Percentiles rank a stretch among this genome's conserved stretches.
Evolutionary conservation across 2,797 vertebrate genomes (phyloP).

Genomic region (Philypnodon macrostomus): DNA sequence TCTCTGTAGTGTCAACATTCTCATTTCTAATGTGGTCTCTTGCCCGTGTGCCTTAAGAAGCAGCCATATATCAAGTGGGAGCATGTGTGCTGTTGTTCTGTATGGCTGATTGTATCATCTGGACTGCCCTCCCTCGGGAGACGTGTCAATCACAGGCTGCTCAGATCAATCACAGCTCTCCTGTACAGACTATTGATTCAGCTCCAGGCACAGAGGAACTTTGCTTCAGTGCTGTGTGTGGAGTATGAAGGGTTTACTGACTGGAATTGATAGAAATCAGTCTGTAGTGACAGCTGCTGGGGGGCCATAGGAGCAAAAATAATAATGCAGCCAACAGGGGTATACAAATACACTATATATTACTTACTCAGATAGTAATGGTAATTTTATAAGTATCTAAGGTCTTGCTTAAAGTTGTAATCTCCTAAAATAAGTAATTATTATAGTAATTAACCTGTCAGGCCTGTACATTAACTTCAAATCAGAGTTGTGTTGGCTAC

Average conservation of each 20-base stretch:
- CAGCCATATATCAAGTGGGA: conserved; percentile 33
- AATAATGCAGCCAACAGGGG: conserved; percentile 26
- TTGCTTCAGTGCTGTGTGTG: conserved; percentile 38
- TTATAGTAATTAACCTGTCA: too few relatives aligned
- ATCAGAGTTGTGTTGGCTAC: too few relatives aligned
- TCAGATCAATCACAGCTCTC: conserved; percentile 69
- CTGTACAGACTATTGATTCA: conserved; percentile 66
- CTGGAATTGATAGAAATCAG: conserved; percentile 74
- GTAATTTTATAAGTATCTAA: too few relatives aligned
- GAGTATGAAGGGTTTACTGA: conserved; percentile 54
- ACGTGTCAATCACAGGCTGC: conserved; percentile 70
- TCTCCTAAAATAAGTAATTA: too few relatives aligned
- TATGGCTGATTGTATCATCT: conserved; percentile 66
- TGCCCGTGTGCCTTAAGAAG: conserved; percentile 8
- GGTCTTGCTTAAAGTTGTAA: too few relatives aligned
- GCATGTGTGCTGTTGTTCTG: conserved; percentile 41
- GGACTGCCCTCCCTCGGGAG: conserved; percentile 57
- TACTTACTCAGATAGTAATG: conserved; percentile 13
- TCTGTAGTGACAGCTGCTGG: conserved; percentile 54
- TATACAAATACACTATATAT: conserved; percentile 17
- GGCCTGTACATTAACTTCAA: too few relatives aligned
- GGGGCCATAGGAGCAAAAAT: conserved; percentile 21
- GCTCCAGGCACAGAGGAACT: conserved; percentile 46
- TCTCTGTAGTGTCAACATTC: conserved; percentile 13
- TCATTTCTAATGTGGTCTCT: conserved; percentile 20